Base-by-base conservation (phyloP, 1,140 invertebrate species). In the Brachionus rotundiformis region DNA sequence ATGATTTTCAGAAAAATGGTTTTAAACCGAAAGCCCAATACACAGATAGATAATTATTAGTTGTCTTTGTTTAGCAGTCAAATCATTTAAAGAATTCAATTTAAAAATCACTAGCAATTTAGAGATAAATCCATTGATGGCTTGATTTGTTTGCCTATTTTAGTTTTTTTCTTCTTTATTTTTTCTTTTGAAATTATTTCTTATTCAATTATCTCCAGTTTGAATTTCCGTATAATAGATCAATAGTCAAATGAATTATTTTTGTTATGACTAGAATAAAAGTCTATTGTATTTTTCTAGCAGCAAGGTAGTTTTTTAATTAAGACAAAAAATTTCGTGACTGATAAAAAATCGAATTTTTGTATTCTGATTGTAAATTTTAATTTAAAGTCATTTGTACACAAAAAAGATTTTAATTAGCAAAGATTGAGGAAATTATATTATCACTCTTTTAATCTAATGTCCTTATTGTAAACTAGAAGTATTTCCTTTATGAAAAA, bases 61-160 rank as follows among this genome's bases (percentile, higher is more conserved):
- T 63, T 68, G 63, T 68, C 63, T 68, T 68, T 68, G 63, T 68
- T 68, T 68, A 68, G 29, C 31, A 68, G 63, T 16, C 63, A 68
- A 68, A 36, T 68, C 8, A 33, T 29, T 63, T 63, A 29, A 29
- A 23, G 61, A 29, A 29, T 63, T 63, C 16, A 63, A 29, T 23
- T 68, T 68, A 16, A 5, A 36, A 19, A 36, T 68, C 63, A 68
- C 16, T 16, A 68, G 31, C 33, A 33, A 68, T 68, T 68, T 36
- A 36, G 7, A 36, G 63, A 68, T 54, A 54, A 54, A 2, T 54
- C 63, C 16, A 68, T 36, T 33, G 33, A 68, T 36, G 61, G 29
- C 19, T 63, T 63, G 61, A 63, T 63, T 63, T 63, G 29, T 11
- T 63, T 63, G 61, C 11, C 61, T 29, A 36, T 19, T 68, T 68